phyloP scores from a whole-genome alignment of 2,888 invertebrate species.

The Nomada lathburiana region DNA sequence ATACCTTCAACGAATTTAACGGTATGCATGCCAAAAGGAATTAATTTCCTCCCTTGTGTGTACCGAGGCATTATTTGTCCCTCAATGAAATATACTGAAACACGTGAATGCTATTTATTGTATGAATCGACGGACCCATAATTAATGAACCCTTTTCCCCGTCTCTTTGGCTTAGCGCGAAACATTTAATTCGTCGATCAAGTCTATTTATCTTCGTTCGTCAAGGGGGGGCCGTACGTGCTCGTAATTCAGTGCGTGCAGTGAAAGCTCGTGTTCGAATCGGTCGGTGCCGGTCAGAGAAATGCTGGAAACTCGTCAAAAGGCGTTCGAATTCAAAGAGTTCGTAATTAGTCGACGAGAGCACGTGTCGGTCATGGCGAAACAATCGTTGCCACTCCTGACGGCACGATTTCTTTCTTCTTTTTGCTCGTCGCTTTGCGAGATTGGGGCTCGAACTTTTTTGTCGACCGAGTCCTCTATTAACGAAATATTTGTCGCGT shows the following conservation, averaged over 20 bases:
- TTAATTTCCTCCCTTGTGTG: not conserved
- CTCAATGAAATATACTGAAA: constrained; percentile 7
- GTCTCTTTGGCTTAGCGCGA: constrained; percentile 23
- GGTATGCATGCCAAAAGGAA: not conserved
- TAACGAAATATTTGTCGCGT: constrained; percentile 26
- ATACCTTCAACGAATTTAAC: constrained; percentile 25
- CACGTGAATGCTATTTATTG: constrained; percentile 36
- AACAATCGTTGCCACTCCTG: constrained; percentile 56
- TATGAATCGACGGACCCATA: constrained; percentile 36
- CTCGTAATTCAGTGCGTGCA: constrained; percentile 49
- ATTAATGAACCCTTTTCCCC: constrained; percentile 27
- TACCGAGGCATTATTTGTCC: too few species aligned
- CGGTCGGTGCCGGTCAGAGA: constrained; percentile 37
- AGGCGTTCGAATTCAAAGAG: constrained; percentile 62
- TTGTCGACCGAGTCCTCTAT: constrained; percentile 18
- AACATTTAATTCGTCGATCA: constrained; percentile 52
- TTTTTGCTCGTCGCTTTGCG: constrained; percentile 16
- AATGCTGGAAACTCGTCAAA: constrained; percentile 55
- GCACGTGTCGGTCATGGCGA: constrained; percentile 46
- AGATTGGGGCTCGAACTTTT: constrained; percentile 36
- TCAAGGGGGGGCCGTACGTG: constrained; percentile 29
- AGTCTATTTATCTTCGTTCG: constrained; percentile 48
- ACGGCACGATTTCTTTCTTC: not conserved
- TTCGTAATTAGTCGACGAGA: constrained; percentile 62
- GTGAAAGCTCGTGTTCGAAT: constrained; percentile 40